phyloP scores from a whole-genome alignment of 1,140 invertebrate species.

The Trigoniulus corallinus region DNA sequence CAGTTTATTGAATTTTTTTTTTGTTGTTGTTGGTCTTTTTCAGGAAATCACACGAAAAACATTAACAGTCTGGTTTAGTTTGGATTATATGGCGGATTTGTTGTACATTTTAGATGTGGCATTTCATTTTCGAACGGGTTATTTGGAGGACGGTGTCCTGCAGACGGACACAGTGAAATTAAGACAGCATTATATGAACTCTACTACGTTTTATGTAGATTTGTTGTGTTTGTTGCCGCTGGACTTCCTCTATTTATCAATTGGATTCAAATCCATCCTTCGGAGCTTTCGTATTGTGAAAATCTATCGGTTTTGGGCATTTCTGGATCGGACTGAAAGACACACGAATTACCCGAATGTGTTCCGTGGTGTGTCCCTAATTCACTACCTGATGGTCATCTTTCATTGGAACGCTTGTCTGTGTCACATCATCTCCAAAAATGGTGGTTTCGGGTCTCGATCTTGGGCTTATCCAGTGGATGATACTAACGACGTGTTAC shows the following conservation, averaged over 20 bases:
- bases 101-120: slow-evolving; percentile 90
- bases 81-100: slow-evolving; percentile 93
- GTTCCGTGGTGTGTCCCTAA: slow-evolving; percentile 77
- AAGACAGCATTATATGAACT: slow-evolving; percentile 94
- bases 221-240: slow-evolving; percentile 90
- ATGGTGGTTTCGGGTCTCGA: slow-evolving; percentile 77
- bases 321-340: slow-evolving; percentile 92
- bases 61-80: slow-evolving; percentile 81
- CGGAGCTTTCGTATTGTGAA: slow-evolving; percentile 93
- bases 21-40: background rate
- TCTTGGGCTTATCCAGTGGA: slow-evolving; percentile 63
- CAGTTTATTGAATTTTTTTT: too few species aligned
- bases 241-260: slow-evolving; percentile 94
- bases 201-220: slow-evolving; percentile 96
- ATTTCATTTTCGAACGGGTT: slow-evolving; percentile 94
- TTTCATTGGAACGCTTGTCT: slow-evolving; percentile 99
- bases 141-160: slow-evolving; percentile 86
- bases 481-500: slow-evolving; percentile 67
- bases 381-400: slow-evolving; percentile 92
- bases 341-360: slow-evolving; percentile 98
- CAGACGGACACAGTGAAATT: slow-evolving; percentile 88
- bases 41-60: slow-evolving; percentile 55
- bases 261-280: slow-evolving; percentile 93
- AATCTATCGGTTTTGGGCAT: slow-evolving; percentile 96
- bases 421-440: slow-evolving; percentile 88